Evolutionary conservation across 2,888 invertebrate species (phyloP).

Genomic region (Lacanobia oleracea): DNA sequence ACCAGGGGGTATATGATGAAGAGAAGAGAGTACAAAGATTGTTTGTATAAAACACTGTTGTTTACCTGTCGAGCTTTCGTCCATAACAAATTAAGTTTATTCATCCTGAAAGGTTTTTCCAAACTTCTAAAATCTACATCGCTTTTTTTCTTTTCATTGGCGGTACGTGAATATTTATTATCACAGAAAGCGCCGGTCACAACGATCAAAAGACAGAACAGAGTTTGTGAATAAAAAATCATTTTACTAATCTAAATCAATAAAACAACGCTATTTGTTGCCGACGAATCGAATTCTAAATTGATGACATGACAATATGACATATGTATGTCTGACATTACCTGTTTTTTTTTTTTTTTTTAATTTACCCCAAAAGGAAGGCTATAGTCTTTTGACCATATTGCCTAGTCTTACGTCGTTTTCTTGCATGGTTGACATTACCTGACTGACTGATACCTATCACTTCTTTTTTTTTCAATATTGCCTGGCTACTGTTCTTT

Average conservation of each 20-base stretch:
- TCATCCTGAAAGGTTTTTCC: constrained; percentile 97
- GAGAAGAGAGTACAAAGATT: not conserved
- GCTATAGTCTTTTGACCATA: too few species aligned
- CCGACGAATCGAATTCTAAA: constrained; percentile 21
- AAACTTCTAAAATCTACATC: constrained; percentile 92
- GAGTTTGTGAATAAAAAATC: constrained; percentile 43
- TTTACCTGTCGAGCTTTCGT: constrained; percentile 96
- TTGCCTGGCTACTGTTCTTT: too few species aligned
- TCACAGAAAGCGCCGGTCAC: constrained; percentile 74
- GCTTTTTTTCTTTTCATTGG: constrained; percentile 85
- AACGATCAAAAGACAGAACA: constrained; percentile 63
- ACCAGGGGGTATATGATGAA: not conserved
- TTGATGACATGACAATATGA: not conserved
- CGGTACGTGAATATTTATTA: constrained; percentile 93
- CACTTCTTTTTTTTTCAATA: too few species aligned
- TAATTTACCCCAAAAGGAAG: too few species aligned
- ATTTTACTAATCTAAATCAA: constrained; percentile 38
- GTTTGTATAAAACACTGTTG: not conserved
- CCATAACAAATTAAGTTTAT: constrained; percentile 97
- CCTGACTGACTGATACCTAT: too few species aligned
- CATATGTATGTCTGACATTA: too few species aligned
- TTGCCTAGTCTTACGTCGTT: too few species aligned
- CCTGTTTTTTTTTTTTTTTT: too few species aligned
- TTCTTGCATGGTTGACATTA: too few species aligned
- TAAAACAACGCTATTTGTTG: not conserved